These are phyloP conservation scores for Rhabdophis nuchalis DNA, from an alignment of 2,797 vertebrate species.

Conservation along the genomic window DNA sequence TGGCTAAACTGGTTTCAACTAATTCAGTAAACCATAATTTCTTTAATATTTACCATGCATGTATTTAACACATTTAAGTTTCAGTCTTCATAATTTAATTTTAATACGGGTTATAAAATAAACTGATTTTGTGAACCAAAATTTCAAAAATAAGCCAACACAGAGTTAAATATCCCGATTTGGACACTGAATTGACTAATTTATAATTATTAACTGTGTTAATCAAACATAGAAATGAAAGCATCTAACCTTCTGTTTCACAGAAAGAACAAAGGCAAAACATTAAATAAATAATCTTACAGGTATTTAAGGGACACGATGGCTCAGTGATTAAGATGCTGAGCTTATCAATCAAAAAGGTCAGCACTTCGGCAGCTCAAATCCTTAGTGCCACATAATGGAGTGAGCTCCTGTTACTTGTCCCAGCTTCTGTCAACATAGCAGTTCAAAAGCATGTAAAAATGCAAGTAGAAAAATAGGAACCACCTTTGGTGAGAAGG, in stretches of 20 bases:
- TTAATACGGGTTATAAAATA: background rate
- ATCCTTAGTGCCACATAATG: no score
- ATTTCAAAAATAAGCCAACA: background rate
- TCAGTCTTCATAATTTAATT: background rate
- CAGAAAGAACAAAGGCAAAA: background rate
- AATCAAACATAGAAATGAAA: background rate
- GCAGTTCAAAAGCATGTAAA: no score
- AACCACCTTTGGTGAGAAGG: no score
- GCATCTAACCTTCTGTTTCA: background rate
- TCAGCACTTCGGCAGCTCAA: no score
- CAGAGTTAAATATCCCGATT: background rate
- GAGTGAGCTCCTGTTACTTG: no score
- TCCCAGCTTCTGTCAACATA: no score
- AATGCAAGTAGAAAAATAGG: no score
- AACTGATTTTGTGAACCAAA: background rate
- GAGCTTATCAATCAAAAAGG: no score
- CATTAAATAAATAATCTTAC: background rate
- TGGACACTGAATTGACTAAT: background rate
- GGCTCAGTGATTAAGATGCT: no score
- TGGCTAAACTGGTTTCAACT: background rate
- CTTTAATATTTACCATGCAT: background rate
- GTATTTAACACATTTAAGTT: background rate
- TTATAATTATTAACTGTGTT: background rate
- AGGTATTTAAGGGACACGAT: background rate
- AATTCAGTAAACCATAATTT: background rate